Conservation (phyloP, 2,797 vertebrate species). For the Eulemur coronatus region DNA sequence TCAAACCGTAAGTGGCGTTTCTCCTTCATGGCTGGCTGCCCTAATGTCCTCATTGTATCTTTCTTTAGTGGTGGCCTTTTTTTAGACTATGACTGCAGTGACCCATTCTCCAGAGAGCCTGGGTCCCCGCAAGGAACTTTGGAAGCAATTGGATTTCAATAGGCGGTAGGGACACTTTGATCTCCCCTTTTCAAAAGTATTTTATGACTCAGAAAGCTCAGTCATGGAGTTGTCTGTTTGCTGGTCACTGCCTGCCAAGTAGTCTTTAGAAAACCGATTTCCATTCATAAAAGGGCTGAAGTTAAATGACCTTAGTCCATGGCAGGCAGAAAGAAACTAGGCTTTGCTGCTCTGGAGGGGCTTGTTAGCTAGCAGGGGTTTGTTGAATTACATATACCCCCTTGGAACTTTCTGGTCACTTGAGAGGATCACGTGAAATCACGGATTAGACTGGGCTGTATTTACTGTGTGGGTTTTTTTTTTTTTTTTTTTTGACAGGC, state of each 20-base stretch:
- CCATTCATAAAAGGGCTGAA: constrained; percentile 78
- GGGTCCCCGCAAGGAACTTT: constrained; percentile 88
- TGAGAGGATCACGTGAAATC: constrained; percentile 58
- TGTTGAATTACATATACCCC: background rate
- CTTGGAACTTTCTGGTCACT: background rate
- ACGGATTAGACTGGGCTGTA: constrained; percentile 33
- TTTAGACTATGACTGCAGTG: constrained; percentile 89
- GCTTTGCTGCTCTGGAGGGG: constrained; percentile 67
- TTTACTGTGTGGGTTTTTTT: background rate
- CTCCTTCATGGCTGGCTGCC: constrained; percentile 90
- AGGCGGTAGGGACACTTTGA: constrained; percentile 89
- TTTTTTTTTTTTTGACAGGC: background rate
- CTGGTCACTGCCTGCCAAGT: constrained; percentile 77
- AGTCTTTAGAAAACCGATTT: constrained; percentile 73
- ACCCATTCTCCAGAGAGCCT: constrained; percentile 88
- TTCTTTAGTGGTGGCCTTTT: constrained; percentile 91
- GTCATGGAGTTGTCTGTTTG: constrained; percentile 82
- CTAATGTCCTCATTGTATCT: constrained; percentile 92
- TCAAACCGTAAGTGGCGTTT: constrained; percentile 91
- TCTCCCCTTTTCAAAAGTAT: constrained; percentile 85
- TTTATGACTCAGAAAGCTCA: constrained; percentile 82
- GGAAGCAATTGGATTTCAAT: constrained; percentile 91
- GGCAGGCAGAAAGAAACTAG: constrained; percentile 69
- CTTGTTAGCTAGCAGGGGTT: constrained; percentile 35
- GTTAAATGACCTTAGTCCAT: constrained; percentile 80